Evolutionary conservation across 2,113 vertebrate genomes (phyloP), one percentile per base, ranked within the genome.

Genomic region (Siniperca chuatsi): DNA sequence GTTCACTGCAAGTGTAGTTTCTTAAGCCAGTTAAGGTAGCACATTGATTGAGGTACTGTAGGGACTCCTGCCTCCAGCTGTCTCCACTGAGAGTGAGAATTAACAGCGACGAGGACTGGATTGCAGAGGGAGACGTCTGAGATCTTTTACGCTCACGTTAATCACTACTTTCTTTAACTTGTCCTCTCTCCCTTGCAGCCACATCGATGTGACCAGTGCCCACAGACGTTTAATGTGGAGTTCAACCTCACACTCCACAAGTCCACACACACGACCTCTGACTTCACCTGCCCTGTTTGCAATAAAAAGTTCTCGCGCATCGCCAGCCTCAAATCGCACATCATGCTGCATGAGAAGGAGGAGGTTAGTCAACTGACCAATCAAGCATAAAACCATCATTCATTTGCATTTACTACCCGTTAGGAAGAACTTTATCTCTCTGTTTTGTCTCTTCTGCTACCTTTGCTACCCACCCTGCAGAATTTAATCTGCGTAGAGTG

Each of bases 321-420:
- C 76, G 98, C 98, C 90, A 99, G 98, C 92, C 97, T 99, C 93
- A 99, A 99, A 92, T 97, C 98, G 70, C 98, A 99, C 78, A 93
- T 99, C 89, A 99, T 98, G 98, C 95, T 99, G 12, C 98, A 99
- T 52, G 98, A 99, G 85, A 98, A 98, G 90, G 98, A 99, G 90
- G 98, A 99, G 97, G 98, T 99, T 86, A 95, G 91, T 78, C 58
- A 16, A 7, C 15, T 1, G 2, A 35, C 0, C 23, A 4, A 10
- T 75, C 18, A 4, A 9, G 12, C 40, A 13, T 4, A 8, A 37
- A 55, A 25, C 37, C 15, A 5, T 4, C 21, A 13, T 13, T 10
- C 15, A 46, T 74, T 29, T 77, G 8, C 7, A 8, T 35, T 37
- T 2, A 46, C 44, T 20, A 1, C 15, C 6, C 1, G 5, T 81